Percentiles rank a stretch among this genome's conserved stretches.
Evolutionary conservation across 1,140 invertebrate species (phyloP).

Genomic region (Matsumurasca onukii): DNA sequence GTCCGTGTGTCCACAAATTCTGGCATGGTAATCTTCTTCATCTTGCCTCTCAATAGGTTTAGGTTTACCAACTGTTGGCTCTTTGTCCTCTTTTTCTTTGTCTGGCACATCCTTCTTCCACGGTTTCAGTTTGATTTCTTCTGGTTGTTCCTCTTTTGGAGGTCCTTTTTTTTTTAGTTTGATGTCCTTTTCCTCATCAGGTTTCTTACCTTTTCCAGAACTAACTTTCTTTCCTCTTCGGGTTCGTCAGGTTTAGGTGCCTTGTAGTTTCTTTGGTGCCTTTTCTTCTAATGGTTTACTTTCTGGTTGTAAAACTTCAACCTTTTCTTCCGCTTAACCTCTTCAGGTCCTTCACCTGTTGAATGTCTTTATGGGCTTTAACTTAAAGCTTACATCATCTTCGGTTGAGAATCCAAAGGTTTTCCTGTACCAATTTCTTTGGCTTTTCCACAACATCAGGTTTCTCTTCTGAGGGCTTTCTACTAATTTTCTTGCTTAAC

Average conservation of each 20-base stretch:
- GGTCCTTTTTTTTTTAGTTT: conserved; percentile 50
- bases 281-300: conserved; percentile 37
- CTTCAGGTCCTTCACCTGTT: conserved; percentile 36
- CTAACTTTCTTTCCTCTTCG: conserved; percentile 49
- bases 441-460: conserved; percentile 39
- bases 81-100: conserved; percentile 28
- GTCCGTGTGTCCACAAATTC: conserved; percentile 21
- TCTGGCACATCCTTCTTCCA: conserved; percentile 36
- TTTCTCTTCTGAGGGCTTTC: conserved; percentile 35
- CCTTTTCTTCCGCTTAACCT: conserved; percentile 37
- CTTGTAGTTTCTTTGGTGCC: conserved; percentile 44
- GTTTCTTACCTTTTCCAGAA: conserved; percentile 46
- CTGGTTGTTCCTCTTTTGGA: conserved; percentile 42
- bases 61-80: conserved; percentile 34
- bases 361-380: conserved; percentile 41
- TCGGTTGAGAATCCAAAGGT: conserved; percentile 43
- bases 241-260: conserved; percentile 36
- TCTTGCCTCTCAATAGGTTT: conserved; percentile 36
- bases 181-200: conserved; percentile 47
- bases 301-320: conserved; percentile 34
- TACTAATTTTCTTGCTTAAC: conserved; percentile 38
- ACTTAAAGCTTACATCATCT: conserved; percentile 37
- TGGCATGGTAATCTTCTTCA: conserved; percentile 30
- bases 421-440: conserved; percentile 41
- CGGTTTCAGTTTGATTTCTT: conserved; percentile 41